Percentiles rank a stretch among this genome's conserved stretches.
Evolutionary conservation across 2,888 invertebrate genomes (phyloP).

Genomic region (Lithophane semibrunnea): DNA sequence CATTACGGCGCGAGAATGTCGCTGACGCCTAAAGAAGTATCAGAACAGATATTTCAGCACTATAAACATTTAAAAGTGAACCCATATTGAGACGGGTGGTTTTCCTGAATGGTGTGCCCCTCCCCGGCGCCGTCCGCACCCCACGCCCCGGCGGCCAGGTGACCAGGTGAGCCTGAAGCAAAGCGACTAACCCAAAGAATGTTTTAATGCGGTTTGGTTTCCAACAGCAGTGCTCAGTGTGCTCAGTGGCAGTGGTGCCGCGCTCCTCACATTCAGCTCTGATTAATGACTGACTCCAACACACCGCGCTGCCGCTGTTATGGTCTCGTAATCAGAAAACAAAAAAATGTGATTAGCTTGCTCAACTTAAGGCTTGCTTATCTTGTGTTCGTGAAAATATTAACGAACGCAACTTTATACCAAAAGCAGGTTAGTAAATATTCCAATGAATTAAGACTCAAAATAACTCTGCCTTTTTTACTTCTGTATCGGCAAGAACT

Average conservation of each 20-base stretch:
- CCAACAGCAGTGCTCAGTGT: neutral
- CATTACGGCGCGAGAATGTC: no score
- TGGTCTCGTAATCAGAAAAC: slow-evolving; percentile 20
- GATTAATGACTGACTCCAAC: slow-evolving; percentile 25
- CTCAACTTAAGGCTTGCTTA: slow-evolving; percentile 2
- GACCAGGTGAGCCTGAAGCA: slow-evolving; percentile 17
- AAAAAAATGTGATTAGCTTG: slow-evolving; percentile 15
- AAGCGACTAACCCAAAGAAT: slow-evolving; percentile 46
- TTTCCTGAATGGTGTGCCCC: slow-evolving; percentile 3
- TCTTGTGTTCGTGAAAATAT: neutral
- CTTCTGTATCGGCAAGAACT: neutral
- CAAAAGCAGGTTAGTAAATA: neutral
- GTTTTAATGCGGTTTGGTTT: slow-evolving; percentile 18
- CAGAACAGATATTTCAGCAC: neutral
- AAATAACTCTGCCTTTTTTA: neutral
- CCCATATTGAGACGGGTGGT: neutral
- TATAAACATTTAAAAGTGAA: neutral
- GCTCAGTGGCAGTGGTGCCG: neutral
- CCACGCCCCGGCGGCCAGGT: neutral
- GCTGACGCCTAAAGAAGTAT: no score
- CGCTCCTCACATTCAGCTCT: neutral
- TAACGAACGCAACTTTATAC: neutral
- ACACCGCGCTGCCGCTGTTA: neutral
- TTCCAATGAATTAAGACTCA: neutral
- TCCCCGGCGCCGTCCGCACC: neutral